phyloP scores from a whole-genome alignment of 2,797 vertebrate species.

The Spatula clypeata region DNA sequence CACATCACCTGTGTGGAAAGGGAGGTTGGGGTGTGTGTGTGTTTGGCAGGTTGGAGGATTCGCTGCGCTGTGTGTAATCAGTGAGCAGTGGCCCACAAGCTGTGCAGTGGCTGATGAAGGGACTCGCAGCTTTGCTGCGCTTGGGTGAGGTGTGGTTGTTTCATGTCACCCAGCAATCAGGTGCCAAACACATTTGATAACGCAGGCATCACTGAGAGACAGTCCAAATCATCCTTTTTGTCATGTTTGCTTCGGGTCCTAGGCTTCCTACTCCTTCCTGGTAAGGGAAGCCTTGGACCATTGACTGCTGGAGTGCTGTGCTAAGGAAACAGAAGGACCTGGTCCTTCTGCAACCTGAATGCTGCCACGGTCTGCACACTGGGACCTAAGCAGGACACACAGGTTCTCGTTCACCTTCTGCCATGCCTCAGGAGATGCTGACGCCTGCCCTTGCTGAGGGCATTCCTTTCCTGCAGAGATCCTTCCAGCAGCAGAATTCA shows the following conservation, averaged over 20 bases:
- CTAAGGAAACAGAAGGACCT: neutral
- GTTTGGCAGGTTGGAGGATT: neutral
- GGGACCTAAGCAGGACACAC: accelerated
- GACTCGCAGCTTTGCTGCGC: accelerated
- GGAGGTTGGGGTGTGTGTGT: neutral
- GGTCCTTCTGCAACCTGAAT: neutral
- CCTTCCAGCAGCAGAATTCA: accelerated
- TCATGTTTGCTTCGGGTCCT: neutral
- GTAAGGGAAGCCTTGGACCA: neutral
- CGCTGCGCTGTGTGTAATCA: neutral
- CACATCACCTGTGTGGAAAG: accelerated
- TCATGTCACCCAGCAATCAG: neutral
- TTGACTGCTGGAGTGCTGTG: neutral
- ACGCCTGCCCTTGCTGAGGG: accelerated
- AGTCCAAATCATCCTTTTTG: neutral
- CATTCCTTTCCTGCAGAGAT: neutral
- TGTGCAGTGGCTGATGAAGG: neutral
- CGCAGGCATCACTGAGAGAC: neutral
- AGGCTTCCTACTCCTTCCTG: neutral
- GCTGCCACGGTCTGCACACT: neutral
- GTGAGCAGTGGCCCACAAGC: neutral
- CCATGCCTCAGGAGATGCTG: accelerated
- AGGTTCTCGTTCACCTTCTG: neutral
- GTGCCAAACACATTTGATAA: neutral
- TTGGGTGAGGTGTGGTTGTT: neutral